Evolutionary conservation across 1,140 invertebrate genomes (phyloP), one percentile per base, ranked within the genome.

Genomic region (Nomia melanderi): DNA sequence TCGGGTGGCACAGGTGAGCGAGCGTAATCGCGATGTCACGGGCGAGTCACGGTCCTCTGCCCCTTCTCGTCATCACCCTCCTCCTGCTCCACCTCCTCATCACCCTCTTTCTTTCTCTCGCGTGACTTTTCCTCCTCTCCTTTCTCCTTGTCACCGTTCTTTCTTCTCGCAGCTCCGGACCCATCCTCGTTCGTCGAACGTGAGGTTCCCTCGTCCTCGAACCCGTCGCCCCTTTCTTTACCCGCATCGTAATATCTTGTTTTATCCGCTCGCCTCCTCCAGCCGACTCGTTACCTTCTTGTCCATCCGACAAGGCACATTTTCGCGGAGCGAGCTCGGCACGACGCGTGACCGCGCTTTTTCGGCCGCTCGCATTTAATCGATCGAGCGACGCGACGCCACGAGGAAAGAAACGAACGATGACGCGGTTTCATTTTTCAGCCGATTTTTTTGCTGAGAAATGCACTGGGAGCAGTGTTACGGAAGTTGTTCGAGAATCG

Each of bases 11-110:
- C 90, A 91, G 90, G 90, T 91, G 90, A 89, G 89, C 90, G 88
- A 90, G 81, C 81, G 89, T 89, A 91, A 91, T 91, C 90, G 90
- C 90, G 87, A 90, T 91, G 90, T 91, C 90, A 91, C 88, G 90
- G 88, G 53, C 88, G 75, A 89, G 86, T 88, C 87, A 87, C 87
- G 83, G 80, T 66, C 84, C 81, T 82, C 81, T 63, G 25, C 47
- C 63, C 85, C 77, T 8, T 78, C 75, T 79, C 73, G 60, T 82
- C 70, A 66, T 73, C 57, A 77, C 64, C 77, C 70, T 65, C 54
- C 47, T 69, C 44, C 5, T 36, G 3, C 8, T 36, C 33, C 8
- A 3, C 8, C 33, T 36, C 31, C 56, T n/a, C n/a, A n/a, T n/a
- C n/a, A n/a, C n/a, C n/a, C 70, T 44, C 63, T n/a, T 54, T 78